Base-by-base conservation (phyloP, 2,113 vertebrate genomes). In the Vicugna pacos region DNA sequence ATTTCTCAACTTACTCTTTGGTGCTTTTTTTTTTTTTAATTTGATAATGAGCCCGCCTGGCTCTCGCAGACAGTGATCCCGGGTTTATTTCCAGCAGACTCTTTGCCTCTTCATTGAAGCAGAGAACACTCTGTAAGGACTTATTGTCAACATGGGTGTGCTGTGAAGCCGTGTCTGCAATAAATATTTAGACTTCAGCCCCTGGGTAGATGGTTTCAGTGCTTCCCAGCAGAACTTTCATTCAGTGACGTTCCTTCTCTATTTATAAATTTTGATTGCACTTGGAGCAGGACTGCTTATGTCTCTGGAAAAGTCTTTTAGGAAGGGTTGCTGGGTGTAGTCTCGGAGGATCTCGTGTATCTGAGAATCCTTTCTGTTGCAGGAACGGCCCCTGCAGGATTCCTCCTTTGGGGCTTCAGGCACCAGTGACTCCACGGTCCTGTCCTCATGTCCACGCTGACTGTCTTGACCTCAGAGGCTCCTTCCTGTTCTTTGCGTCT, bases 291-390 rank as follows among this genome's bases (percentile, higher is more conserved):
- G 72, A 11, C 24, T 35, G 72, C 3, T 1, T 19, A 6, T 14
- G 28, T 50, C 64, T 56, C 64, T 60, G 17, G 46, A 32, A 24
- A 19, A 7, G 22, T 38, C 79, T 67, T 58, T 48, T 4, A 17
- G 58, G 46, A 26, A 64, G 73, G n/a, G 10, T 35, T 17, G 28
- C n/a, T 3, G 6, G 81, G 42, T 0, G 12, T 12, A 7, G 3
- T 2, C 26, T 12, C 1, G 35, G 12, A 16, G 20, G 12, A 17
- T 7, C 20, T 13, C 0, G 5, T 28, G 0, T 0, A 0, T 30
- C 13, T 0, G 8, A 52, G n/a, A 38, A 6, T 0, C 8, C 32
- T 50, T 69, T 9, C 58, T 9, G 6, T 3, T 0, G 9, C 1
- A 0, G 3, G 35, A 46, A 12, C 0, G 60, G 38, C 38, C 62